Evolutionary conservation across 2,888 invertebrate genomes (phyloP).

Genomic region (Thelaira solivaga): DNA sequence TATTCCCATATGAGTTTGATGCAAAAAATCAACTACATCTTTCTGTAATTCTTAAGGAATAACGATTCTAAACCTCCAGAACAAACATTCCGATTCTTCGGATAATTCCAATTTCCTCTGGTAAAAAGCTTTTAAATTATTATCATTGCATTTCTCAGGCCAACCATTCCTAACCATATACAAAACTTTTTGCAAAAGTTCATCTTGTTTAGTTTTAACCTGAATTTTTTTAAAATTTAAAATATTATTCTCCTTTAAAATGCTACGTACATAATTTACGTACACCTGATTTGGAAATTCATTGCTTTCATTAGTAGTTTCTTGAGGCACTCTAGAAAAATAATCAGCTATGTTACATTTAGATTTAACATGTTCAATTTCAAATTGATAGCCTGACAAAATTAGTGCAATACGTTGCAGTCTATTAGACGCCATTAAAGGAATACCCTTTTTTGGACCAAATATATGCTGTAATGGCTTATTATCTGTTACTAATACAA

Average conservation of each 20-base stretch:
- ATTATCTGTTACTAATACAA: not conserved
- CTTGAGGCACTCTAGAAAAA: not conserved
- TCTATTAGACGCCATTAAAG: not conserved
- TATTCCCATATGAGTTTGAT: slow-evolving; percentile 60
- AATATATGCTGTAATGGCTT: not conserved
- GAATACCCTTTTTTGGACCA: not conserved
- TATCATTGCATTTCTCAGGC: not conserved
- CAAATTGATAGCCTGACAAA: not conserved
- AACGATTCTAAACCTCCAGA: slow-evolving; percentile 53
- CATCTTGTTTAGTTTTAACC: not conserved
- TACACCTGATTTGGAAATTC: not conserved
- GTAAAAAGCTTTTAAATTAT: slow-evolving; percentile 1
- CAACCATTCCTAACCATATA: not conserved
- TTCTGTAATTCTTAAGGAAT: slow-evolving; percentile 19
- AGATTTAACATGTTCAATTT: not conserved
- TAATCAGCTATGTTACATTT: not conserved
- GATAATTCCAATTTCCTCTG: slow-evolving; percentile 38
- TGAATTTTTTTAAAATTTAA: not conserved
- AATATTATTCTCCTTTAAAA: not conserved
- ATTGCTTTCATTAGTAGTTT: not conserved
- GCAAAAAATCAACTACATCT: slow-evolving; percentile 49
- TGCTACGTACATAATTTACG: not conserved
- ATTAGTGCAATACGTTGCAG: not conserved
- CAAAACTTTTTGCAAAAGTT: not conserved
- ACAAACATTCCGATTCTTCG: slow-evolving; percentile 41